Evolutionary conservation across 2,797 vertebrate genomes (phyloP), one percentile per base, ranked within the genome.

Genomic region (Pteronotus mesoamericanus): DNA sequence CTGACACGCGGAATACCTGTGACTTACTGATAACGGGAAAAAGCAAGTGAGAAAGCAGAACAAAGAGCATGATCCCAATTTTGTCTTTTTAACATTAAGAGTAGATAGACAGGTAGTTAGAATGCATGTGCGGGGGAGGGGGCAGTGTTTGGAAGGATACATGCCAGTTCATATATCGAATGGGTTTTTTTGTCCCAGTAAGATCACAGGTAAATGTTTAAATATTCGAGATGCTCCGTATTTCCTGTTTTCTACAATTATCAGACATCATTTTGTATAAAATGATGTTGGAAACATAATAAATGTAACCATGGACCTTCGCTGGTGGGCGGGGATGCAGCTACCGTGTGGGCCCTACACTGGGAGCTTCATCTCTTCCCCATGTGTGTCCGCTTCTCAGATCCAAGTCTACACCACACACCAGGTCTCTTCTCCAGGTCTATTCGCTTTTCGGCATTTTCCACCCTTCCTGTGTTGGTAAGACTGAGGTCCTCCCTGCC

Each of bases 1-100:
- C 66, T 44, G 6, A 74, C 16, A 1, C 2, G 0, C 6, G 14
- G 22, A 22, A 26, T 10, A 14, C 16, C n/a, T 21, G 0, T 9
- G 15, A 44, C 14, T 8, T 19, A 0, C 0, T 2, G 44, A 24
- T 1, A 2, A 44, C 18, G 22, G 57, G 37, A 6, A 34, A 15
- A 15, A 64, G 71, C 61, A 11, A 64, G 10, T 4, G 61, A 22
- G 66, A 44, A 92, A 51, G 74, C 61, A 32, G 19, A 57, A 53
- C 9, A 14, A 37, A 18, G 3, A 0, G 12, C 34, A 9, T 1
- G 24, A 46, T 34, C 37, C 53, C 61, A 29, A 12, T 21, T 48
- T 55, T 32, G 42, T 55, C 53, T 24, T 42, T 34, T 71, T 8
- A 78, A 37, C 55, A 29, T 24, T 29, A 44, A 87, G 32, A 44